phyloP scores from a whole-genome alignment of 2,888 invertebrate species.

The Drosophila antonietae region DNA sequence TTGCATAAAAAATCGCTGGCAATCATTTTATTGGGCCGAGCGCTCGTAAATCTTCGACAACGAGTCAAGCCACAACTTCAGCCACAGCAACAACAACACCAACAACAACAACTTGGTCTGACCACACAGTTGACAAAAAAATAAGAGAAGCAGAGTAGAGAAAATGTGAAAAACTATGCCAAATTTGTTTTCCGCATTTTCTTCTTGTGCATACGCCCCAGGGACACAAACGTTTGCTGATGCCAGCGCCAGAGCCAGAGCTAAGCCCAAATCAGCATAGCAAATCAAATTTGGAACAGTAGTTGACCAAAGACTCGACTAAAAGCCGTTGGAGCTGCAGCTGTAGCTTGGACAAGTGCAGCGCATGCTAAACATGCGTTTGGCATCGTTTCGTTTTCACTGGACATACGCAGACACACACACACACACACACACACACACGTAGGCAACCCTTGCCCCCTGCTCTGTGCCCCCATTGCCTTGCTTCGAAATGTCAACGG shows the following conservation, averaged over 20 bases:
- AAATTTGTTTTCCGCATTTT: constrained; percentile 79
- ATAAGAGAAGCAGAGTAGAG: neutral
- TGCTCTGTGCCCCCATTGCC: constrained; percentile 4
- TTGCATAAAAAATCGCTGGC: constrained; percentile 84
- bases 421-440: neutral
- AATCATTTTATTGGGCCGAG: constrained; percentile 84
- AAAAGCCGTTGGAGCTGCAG: neutral
- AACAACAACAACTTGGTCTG: constrained; percentile 18
- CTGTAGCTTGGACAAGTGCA: constrained; percentile 65
- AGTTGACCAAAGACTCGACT: constrained; percentile 50
- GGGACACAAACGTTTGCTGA: constrained; percentile 31
- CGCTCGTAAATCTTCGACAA: constrained; percentile 83
- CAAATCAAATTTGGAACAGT: constrained; percentile 81
- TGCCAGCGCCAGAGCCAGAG: constrained; percentile 4
- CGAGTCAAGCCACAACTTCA: constrained; percentile 48
- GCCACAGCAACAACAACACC: constrained; percentile 21
- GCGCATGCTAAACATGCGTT: constrained; percentile 77
- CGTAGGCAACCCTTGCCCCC: constrained; percentile 7
- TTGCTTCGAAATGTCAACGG: constrained; percentile 68
- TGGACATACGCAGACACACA: constrained; percentile 22
- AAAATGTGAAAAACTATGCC: constrained; percentile 68
- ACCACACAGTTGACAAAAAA: constrained; percentile 56
- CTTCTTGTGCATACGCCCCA: constrained; percentile 63
- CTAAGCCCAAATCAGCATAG: constrained; percentile 68
- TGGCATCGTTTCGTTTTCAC: constrained; percentile 76